These are phyloP conservation scores for Corythoichthys intestinalis DNA, from an alignment of 2,113 vertebrate genomes.

Conservation along the genomic window DNA sequence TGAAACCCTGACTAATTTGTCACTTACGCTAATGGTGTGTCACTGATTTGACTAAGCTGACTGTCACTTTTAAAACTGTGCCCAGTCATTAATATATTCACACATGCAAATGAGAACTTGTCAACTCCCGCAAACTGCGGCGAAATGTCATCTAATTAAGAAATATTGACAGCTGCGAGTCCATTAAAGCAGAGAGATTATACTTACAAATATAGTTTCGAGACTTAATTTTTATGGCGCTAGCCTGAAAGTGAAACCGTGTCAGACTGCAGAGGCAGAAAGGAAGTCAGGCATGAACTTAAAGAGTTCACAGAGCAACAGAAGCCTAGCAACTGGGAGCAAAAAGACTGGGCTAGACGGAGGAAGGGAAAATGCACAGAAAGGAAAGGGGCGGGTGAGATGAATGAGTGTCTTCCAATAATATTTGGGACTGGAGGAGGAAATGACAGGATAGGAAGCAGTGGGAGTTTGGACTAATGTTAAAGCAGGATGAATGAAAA, in stretches of 20 bases:
- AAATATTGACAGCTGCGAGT: constrained; percentile 15
- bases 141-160: constrained; percentile 18
- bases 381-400: constrained; percentile 35
- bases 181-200: constrained; percentile 14
- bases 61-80: constrained; percentile 6
- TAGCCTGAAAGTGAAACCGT: constrained; percentile 48
- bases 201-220: background rate
- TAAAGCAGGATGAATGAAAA: constrained; percentile 30
- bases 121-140: constrained; percentile 7
- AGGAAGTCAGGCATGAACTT: constrained; percentile 63
- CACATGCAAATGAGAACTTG: constrained; percentile 24
- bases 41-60: background rate
- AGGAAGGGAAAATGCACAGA: constrained; percentile 33
- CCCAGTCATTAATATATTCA: constrained; percentile 3
- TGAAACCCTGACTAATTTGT: constrained; percentile 19
- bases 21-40: background rate
- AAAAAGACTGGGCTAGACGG: constrained; percentile 40
- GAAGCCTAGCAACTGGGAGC: constrained; percentile 55
- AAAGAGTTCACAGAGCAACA: constrained; percentile 64
- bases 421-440: constrained; percentile 35
- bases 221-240: constrained; percentile 16
- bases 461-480: constrained; percentile 35
- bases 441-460: constrained; percentile 29
- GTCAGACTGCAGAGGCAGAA: constrained; percentile 52
- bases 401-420: constrained; percentile 12